Evolutionary conservation across 2,113 vertebrate species (phyloP).

Genomic region (Megalops atlanticus): DNA sequence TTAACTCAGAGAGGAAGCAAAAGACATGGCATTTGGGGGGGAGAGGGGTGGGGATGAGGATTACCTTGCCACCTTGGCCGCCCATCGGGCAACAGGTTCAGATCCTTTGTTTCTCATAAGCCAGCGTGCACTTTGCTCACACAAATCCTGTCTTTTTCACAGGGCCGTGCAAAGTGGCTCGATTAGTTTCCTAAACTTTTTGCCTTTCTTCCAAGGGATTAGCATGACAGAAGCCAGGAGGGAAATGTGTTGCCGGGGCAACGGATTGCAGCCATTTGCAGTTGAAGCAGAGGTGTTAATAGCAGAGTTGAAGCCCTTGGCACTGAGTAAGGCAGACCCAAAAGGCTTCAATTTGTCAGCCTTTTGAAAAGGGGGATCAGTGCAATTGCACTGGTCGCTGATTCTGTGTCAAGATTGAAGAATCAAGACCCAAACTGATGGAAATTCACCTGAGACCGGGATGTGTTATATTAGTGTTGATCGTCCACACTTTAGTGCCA

Average conservation of each 20-base stretch:
- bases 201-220: constrained; percentile 61
- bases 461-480: constrained; percentile 38
- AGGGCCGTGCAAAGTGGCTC: constrained; percentile 57
- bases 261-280: constrained; percentile 70
- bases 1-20: background rate
- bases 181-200: constrained; percentile 65
- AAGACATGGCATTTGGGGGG: background rate
- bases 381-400: constrained; percentile 41
- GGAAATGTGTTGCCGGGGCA: constrained; percentile 68
- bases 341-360: constrained; percentile 54
- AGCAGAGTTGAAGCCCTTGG: constrained; percentile 58
- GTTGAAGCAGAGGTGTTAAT: constrained; percentile 67
- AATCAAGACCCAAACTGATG: constrained; percentile 21
- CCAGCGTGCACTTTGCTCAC: constrained; percentile 12
- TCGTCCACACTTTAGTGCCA: constrained; percentile 30
- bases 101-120: constrained; percentile 13
- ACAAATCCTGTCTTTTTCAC: constrained; percentile 50
- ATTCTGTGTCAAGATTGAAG: constrained; percentile 29
- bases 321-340: constrained; percentile 57
- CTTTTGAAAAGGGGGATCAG: constrained; percentile 34
- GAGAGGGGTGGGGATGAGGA: background rate
- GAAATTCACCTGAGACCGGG: constrained; percentile 27
- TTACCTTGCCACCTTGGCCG: constrained; percentile 11
- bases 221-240: constrained; percentile 66
- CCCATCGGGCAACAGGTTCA: background rate